A percentile compares a stretch with the other conserved stretches of the same genome.
Conservation (phyloP, 2,888 invertebrate genomes). For the Catocala nupta region DNA sequence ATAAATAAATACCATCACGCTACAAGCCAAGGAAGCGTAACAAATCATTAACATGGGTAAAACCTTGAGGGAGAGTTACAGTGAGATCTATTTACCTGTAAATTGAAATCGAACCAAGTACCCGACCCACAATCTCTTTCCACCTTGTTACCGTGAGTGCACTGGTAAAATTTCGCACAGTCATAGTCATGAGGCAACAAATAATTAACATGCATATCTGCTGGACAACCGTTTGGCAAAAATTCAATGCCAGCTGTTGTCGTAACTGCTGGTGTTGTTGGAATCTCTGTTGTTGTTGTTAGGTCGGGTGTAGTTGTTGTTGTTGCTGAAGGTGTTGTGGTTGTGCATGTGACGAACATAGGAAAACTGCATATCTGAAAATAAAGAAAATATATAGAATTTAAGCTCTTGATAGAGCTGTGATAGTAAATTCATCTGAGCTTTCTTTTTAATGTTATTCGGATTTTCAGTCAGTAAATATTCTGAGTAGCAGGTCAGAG, state of each 20-base stretch:
- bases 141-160: conserved; percentile 60
- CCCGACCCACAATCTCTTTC: conserved; percentile 56
- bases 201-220: conserved; percentile 45
- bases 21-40: no score
- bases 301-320: conserved; percentile 14
- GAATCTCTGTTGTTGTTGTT: conserved; percentile 10
- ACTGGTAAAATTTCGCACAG: conserved; percentile 67
- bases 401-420: no score
- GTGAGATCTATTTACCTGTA: conserved; percentile 55
- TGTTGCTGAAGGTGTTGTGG: conserved; percentile 11
- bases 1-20: no score
- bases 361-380: conserved; percentile 16
- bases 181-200: conserved; percentile 64
- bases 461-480: no score
- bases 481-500: no score
- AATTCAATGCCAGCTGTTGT: conserved; percentile 26
- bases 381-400: no score
- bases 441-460: no score
- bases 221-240: conserved; percentile 63
- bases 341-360: conserved; percentile 5
- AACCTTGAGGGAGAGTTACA: no score
- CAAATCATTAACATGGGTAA: no score
- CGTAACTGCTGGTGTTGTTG: conserved; percentile 16
- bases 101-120: conserved; percentile 58
- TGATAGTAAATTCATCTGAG: no score